Evolutionary conservation across 1,140 invertebrate genomes (phyloP).

Genomic region (Steinernema feltiae): DNA sequence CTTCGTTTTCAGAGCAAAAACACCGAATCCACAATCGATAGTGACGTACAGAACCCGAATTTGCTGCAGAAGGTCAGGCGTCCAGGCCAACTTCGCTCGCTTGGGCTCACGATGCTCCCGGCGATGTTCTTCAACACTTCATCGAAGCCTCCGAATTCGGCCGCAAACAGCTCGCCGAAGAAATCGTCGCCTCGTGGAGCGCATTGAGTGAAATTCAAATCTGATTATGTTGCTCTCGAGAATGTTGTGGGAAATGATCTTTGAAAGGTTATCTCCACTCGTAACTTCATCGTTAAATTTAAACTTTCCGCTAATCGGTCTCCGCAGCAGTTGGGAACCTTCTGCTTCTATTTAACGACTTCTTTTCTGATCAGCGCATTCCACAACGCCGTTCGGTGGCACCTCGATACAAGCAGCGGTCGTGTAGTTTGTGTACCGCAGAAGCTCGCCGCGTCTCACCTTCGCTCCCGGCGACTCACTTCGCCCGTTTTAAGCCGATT

Average conservation of each 20-base stretch:
- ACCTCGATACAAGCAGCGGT: background rate
- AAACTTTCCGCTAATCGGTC: background rate
- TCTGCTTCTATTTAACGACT: background rate
- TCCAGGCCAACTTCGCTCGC: background rate
- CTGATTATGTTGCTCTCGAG: too few species aligned
- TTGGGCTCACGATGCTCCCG: background rate
- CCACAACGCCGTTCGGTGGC: background rate
- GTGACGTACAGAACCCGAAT: background rate
- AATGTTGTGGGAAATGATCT: too few species aligned
- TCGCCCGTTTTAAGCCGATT: slow-evolving; percentile 10
- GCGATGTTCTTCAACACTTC: background rate
- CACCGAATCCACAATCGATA: background rate
- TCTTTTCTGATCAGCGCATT: background rate
- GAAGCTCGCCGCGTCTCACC: too few species aligned
- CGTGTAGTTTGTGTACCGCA: background rate
- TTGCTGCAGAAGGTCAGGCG: background rate
- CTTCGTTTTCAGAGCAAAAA: background rate
- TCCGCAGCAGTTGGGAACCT: background rate
- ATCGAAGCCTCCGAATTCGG: too few species aligned
- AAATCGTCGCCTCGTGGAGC: too few species aligned
- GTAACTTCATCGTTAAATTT: background rate
- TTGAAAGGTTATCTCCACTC: too few species aligned
- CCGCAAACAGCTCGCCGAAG: too few species aligned
- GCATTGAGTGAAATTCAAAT: too few species aligned
- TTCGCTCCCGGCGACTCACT: too few species aligned